Percentiles rank a stretch among this genome's conserved stretches.
These are phyloP conservation scores for Melinaea menophilus DNA, from an alignment of 2,888 invertebrate genomes.

Conservation along the genomic window DNA sequence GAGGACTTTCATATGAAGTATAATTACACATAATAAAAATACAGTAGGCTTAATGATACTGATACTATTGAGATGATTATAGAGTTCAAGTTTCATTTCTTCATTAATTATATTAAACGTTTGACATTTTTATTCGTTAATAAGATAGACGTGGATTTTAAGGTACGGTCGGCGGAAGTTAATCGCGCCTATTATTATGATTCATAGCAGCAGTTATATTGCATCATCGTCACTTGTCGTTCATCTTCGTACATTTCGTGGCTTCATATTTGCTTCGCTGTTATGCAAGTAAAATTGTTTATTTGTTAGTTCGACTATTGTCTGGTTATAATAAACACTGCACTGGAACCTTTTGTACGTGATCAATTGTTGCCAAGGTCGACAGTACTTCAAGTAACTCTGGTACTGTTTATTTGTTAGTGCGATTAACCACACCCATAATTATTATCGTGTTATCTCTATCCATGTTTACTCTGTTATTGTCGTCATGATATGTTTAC, in stretches of 20 bases:
- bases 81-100: no score
- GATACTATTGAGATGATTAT: no score
- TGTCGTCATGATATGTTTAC: not conserved
- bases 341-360: no score
- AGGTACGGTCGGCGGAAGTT: conserved; percentile 24
- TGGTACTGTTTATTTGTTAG: no score
- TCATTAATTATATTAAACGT: no score
- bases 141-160: conserved; percentile 10
- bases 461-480: not conserved
- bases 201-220: conserved; percentile 29
- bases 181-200: conserved; percentile 20
- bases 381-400: no score
- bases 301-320: not conserved
- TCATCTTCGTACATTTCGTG: conserved; percentile 22
- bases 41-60: no score
- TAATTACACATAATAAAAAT: no score
- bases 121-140: not conserved
- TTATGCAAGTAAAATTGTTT: not conserved
- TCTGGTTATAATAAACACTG: no score
- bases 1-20: no score
- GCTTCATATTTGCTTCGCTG: conserved; percentile 23
- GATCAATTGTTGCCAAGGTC: no score
- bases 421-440: not conserved
- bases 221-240: conserved; percentile 33
- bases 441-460: conserved; percentile 1